These are phyloP conservation scores for Microtus richardsoni DNA, from an alignment of 2,113 vertebrate genomes.

Conservation along the genomic window DNA sequence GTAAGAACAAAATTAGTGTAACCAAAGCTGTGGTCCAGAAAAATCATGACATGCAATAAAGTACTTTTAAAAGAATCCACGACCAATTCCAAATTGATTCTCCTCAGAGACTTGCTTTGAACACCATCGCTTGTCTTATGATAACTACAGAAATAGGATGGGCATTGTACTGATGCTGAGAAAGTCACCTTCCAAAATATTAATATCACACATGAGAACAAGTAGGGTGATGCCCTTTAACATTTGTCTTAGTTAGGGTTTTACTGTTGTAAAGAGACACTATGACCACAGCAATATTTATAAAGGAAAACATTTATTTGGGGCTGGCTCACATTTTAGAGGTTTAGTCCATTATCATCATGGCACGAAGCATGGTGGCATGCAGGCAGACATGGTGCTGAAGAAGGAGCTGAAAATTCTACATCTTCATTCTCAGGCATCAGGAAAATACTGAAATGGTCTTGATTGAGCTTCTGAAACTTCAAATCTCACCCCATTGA, in stretches of 20 bases:
- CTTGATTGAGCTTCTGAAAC: background rate
- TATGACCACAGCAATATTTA: background rate
- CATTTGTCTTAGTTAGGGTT: background rate
- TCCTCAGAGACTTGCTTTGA: background rate
- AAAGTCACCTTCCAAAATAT: background rate
- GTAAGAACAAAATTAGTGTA: background rate
- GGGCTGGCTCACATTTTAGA: background rate
- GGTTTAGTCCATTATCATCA: background rate
- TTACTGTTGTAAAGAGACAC: background rate
- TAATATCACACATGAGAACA: background rate
- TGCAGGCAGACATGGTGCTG: background rate
- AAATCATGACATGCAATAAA: background rate
- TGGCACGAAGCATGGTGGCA: background rate
- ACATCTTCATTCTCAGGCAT: background rate
- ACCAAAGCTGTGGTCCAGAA: background rate
- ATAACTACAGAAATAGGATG: rapidly evolving
- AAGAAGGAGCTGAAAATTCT: background rate
- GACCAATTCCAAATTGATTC: background rate
- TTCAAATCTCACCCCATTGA: background rate
- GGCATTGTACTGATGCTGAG: background rate
- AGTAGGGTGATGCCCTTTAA: background rate
- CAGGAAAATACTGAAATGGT: background rate
- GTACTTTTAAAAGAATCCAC: background rate
- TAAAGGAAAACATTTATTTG: background rate
- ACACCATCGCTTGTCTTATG: background rate